Evolutionary conservation across 2,113 vertebrate species (phyloP).

Genomic region (Pygathrix nemaeus): DNA sequence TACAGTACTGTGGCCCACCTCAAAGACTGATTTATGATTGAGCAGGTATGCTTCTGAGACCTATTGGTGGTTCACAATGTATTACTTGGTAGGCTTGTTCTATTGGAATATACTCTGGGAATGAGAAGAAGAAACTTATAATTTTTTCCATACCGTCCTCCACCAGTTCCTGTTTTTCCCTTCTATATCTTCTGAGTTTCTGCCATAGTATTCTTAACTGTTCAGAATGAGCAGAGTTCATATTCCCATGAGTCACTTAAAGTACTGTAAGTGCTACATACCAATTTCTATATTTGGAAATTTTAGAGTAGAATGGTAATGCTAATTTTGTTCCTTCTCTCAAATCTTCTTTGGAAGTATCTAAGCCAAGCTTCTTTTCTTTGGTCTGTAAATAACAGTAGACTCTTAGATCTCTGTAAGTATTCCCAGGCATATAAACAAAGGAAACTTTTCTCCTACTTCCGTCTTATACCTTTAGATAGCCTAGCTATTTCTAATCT

Average conservation of each 20-base stretch:
- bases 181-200: background rate
- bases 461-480: background rate
- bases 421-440: background rate
- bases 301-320: conserved; percentile 10
- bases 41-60: background rate
- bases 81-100: background rate
- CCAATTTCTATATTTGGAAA: conserved; percentile 54
- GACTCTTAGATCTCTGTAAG: background rate
- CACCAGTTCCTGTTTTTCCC: background rate
- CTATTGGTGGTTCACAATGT: background rate
- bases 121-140: background rate
- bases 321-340: conserved; percentile 11
- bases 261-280: conserved; percentile 8
- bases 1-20: background rate
- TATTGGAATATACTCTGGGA: background rate
- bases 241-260: conserved; percentile 12
- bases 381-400: conserved; percentile 32
- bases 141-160: background rate
- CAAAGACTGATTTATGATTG: background rate
- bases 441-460: background rate
- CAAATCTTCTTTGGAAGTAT: conserved; percentile 36
- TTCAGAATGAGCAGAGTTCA: conserved; percentile 19
- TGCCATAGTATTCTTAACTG: background rate
- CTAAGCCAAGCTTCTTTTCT: background rate
- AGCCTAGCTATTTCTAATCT: background rate